phyloP scores from a whole-genome alignment of 2,113 vertebrate genomes.

The Rhynchopsitta pachyrhyncha region DNA sequence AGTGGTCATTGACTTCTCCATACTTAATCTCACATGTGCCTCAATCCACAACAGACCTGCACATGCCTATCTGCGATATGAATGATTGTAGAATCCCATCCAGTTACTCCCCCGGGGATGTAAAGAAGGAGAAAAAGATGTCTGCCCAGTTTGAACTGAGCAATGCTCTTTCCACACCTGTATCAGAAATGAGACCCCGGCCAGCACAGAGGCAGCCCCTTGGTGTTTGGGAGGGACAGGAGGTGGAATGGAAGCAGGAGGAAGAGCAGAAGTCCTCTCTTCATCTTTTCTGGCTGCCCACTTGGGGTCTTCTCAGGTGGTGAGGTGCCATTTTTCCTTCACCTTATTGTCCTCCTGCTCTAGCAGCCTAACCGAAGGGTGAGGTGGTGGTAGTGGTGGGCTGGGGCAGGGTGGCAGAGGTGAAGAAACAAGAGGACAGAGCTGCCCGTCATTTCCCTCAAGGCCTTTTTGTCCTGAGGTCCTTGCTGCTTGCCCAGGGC shows the following conservation, averaged over 20 bases:
- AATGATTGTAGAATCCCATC: not conserved
- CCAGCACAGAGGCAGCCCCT: not conserved
- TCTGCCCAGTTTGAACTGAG: not conserved
- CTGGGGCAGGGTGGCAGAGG: not conserved
- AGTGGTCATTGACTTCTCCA: not conserved
- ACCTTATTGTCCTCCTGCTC: not conserved
- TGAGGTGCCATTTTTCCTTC: not conserved
- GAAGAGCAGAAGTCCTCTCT: not conserved
- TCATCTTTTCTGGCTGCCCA: not conserved
- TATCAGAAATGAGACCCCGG: not conserved
- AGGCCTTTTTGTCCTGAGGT: not conserved
- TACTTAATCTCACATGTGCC: accelerated
- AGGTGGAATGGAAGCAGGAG: not conserved
- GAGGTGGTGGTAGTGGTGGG: not conserved
- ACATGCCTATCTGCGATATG: accelerated
- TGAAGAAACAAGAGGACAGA: not conserved
- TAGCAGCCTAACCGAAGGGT: not conserved
- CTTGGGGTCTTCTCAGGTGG: not conserved
- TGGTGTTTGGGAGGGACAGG: not conserved
- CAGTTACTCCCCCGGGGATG: not conserved
- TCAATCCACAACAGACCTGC: not conserved
- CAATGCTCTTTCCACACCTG: not conserved
- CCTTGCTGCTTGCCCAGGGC: not conserved
- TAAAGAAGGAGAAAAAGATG: not conserved
- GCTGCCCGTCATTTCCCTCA: not conserved